Conservation (phyloP, 1,140 invertebrate species). For the Drosophila baimaii region DNA sequence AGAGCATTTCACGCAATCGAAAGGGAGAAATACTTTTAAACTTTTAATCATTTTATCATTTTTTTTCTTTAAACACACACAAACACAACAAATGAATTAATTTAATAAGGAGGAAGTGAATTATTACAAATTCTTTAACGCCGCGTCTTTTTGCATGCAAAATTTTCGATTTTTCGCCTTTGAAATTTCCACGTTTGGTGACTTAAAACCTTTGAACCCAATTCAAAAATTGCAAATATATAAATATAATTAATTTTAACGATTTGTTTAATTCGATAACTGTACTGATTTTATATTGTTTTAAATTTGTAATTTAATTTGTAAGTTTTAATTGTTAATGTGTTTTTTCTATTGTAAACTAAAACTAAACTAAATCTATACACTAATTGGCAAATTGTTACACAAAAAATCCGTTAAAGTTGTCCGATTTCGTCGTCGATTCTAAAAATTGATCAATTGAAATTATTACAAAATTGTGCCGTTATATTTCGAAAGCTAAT, state of each 20-base stretch:
- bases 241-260: conserved; percentile 77
- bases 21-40: conserved; percentile 37
- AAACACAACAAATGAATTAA: conserved; percentile 62
- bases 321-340: conserved; percentile 80
- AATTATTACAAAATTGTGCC: conserved; percentile 59
- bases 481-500: conserved; percentile 47
- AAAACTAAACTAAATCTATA: conserved; percentile 60
- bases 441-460: conserved; percentile 25
- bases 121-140: conserved; percentile 45
- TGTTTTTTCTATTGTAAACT: conserved; percentile 80
- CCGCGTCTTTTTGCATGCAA: conserved; percentile 59
- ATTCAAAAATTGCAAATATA: conserved; percentile 79
- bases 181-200: conserved; percentile 65
- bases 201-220: conserved; percentile 67
- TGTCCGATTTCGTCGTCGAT: conserved; percentile 48
- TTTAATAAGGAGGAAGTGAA: conserved; percentile 47
- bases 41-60: conserved; percentile 41
- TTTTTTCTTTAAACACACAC: conserved; percentile 66
- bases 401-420: conserved; percentile 69
- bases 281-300: conserved; percentile 82
- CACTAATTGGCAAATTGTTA: conserved; percentile 76
- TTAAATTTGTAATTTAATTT: conserved; percentile 80
- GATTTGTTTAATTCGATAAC: conserved; percentile 78
- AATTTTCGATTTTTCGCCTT: conserved; percentile 58
- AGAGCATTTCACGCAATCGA: conserved; percentile 45